Evolutionary conservation across 2,113 vertebrate genomes (phyloP).

Genomic region (Mola mola): DNA sequence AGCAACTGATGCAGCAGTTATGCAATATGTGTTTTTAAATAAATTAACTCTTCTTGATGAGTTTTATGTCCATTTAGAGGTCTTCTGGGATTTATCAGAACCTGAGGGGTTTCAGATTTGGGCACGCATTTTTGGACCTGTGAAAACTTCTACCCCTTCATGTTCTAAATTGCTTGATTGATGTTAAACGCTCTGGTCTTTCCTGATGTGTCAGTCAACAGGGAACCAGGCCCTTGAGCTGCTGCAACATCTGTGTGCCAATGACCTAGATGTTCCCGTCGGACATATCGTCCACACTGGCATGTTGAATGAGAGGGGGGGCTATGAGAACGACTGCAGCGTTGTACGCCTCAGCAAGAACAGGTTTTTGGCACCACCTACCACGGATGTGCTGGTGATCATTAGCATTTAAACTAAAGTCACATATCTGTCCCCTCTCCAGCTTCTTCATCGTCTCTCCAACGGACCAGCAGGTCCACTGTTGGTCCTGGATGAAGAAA

Average conservation of each 20-base stretch:
- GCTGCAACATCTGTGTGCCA: conserved; percentile 93
- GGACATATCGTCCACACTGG: conserved; percentile 97
- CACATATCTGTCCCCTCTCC: conserved; percentile 10
- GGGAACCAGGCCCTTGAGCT: conserved; percentile 89
- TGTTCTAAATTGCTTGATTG: background rate
- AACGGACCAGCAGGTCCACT: conserved; percentile 97
- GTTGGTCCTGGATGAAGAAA: conserved; percentile 96
- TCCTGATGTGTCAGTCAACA: conserved; percentile 75
- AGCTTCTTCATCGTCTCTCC: conserved; percentile 99
- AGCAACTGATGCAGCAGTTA: background rate
- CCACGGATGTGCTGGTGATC: too few species aligned
- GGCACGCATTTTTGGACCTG: too few species aligned
- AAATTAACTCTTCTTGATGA: background rate
- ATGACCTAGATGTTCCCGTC: conserved; percentile 95
- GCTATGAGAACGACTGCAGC: conserved; percentile 98
- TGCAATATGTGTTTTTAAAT: background rate
- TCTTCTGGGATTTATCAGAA: too few species aligned
- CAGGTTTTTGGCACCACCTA: conserved; percentile 78
- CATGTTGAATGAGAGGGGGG: conserved; percentile 94
- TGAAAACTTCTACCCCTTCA: too few species aligned
- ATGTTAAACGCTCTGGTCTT: background rate
- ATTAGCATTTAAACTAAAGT: background rate
- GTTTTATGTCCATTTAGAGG: too few species aligned
- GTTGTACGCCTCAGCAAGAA: conserved; percentile 93
- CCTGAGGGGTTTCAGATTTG: too few species aligned